Conservation (phyloP, 2,888 invertebrate genomes). For the Rhagonycha fulva region DNA sequence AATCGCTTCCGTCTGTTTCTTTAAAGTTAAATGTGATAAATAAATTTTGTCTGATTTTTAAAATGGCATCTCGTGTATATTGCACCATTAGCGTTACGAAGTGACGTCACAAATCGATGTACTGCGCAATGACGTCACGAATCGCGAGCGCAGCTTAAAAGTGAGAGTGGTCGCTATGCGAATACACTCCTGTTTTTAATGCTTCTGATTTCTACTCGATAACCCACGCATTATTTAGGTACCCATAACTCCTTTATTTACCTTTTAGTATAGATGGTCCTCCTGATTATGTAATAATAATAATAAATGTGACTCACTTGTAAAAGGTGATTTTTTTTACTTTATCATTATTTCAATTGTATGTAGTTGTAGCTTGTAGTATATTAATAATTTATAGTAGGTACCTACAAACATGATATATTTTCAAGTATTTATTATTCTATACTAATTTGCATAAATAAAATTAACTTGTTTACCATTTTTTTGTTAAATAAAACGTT, state of each 20-base stretch:
- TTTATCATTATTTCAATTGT: background rate
- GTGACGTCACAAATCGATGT: constrained; percentile 40
- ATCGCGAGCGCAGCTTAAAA: constrained; percentile 39
- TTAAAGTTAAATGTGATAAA: background rate
- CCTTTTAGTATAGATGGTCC: background rate
- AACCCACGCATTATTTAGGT: background rate
- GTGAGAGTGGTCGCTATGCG: constrained; percentile 42
- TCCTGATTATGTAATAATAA: background rate
- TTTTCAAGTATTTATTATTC: background rate
- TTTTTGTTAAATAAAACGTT: background rate
- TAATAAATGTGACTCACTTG: background rate
- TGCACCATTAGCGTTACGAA: constrained; percentile 14
- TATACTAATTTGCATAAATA: background rate
- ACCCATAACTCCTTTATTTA: background rate
- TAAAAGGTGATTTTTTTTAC: background rate
- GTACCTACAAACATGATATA: too few relatives aligned
- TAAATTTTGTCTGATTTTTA: background rate
- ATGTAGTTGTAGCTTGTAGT: background rate
- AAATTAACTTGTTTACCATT: background rate
- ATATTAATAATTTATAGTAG: background rate
- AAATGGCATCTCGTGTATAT: background rate
- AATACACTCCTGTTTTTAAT: constrained; percentile 7
- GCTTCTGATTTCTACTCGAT: background rate
- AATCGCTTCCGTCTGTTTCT: background rate
- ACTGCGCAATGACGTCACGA: constrained; percentile 42